Base-by-base conservation (phyloP, 2,113 vertebrate genomes). In the Vulpes lagopus region DNA sequence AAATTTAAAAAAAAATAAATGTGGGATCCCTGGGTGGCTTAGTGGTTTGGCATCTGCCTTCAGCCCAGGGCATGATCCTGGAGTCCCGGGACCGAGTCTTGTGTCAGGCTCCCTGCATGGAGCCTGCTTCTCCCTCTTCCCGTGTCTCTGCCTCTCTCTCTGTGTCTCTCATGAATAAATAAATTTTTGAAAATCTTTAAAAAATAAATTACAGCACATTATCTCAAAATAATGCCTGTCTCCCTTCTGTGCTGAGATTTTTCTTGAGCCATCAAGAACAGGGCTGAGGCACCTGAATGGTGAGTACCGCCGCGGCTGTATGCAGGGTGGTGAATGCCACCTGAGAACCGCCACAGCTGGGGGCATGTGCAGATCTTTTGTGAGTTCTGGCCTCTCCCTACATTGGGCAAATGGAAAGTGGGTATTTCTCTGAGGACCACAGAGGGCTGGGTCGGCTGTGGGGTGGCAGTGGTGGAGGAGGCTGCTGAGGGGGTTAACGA, bases 161-260 rank as follows among this genome's bases (percentile, higher is more conserved):
- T 43, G 43, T 43, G 43, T 43, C 43, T 43, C 43, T 43, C 43
- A 43, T 43, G 43, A 43, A 43, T 43, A 43, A 43, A 43, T 43
- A 43, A 43, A 43, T 43, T 43, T 43, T 43, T 43, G 43, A 94
- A 94, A 86, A 82, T 9, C 74, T 88, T 86, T 59, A 16, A 73
- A 94, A 85, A 86, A 82, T 30, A 78, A 89, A 38, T 80, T 49
- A 71, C 6, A 76, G 22, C 30, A 92, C 62, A 53, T 96, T 79
- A 51, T 89, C 92, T 80, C 38, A 64, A 94, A 97, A 84, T 55
- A 67, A 92, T 32, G 30, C 23, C 51, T 38, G 20, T 53, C 16
- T 25, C 43, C 9, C 19, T 85, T 88, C 35, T 91, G 69, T 25
- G 19, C 35, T 92, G 74, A 83, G 38, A 10, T 53, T 51, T 5